Percentiles rank a stretch among this genome's conserved stretches.
These are phyloP conservation scores for Drosophila suboccidentalis DNA, from an alignment of 2,888 invertebrate species.

Conservation along the genomic window DNA sequence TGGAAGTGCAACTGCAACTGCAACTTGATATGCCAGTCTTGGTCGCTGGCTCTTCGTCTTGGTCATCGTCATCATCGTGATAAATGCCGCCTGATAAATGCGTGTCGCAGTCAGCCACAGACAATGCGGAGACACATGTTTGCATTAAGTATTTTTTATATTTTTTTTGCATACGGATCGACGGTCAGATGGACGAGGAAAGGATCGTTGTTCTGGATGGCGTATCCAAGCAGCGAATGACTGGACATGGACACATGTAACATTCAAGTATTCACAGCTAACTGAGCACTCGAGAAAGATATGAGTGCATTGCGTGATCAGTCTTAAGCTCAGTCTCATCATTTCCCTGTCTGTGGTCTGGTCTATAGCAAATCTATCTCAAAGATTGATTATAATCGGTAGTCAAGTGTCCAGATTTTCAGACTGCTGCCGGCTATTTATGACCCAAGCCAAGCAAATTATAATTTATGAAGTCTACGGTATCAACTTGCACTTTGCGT, in stretches of 20 bases:
- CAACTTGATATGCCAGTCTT: conserved; percentile 73
- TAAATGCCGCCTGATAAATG: conserved; percentile 79
- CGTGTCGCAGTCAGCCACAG: conserved; percentile 72
- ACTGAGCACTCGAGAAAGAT: conserved; percentile 19
- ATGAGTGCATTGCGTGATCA: conserved; percentile 44
- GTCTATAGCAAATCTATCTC: conserved; percentile 69
- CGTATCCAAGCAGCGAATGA: conserved; percentile 56
- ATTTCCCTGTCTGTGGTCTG: conserved; percentile 42
- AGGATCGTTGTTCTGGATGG: conserved; percentile 43
- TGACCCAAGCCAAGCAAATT: conserved; percentile 66
- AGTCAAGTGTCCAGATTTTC: conserved; percentile 80
- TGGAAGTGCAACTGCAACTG: conserved; percentile 53
- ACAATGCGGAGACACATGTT: conserved; percentile 78
- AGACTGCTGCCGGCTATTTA: conserved; percentile 70
- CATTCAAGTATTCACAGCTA: conserved; percentile 56
- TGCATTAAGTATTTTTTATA: conserved; percentile 56
- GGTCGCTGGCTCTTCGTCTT: conserved; percentile 27
- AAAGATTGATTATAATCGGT: conserved; percentile 84
- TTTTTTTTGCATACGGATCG: conserved; percentile 46
- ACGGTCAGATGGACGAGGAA: conserved; percentile 2
- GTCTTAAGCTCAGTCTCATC: conserved; percentile 36
- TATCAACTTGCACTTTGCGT: conserved; percentile 71
- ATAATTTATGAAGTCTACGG: conserved; percentile 79
- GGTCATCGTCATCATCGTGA: conserved; percentile 60
- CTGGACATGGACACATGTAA: conserved; percentile 73